Conservation (phyloP, 1,140 invertebrate genomes). For the Coenobita brevimanus region DNA sequence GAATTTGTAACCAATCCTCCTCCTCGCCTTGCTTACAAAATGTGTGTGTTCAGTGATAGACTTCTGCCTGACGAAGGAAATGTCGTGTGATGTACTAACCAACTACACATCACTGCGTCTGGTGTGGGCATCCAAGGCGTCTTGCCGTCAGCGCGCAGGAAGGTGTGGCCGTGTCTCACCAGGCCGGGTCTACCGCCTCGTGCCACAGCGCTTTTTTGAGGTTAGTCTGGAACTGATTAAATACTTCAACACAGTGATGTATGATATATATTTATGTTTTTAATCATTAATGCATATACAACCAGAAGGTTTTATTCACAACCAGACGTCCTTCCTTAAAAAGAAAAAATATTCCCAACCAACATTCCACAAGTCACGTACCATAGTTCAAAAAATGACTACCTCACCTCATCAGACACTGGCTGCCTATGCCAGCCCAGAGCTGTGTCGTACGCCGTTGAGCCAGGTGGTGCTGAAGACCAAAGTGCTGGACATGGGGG, state of each 20-base stretch:
- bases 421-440: constrained; percentile 76
- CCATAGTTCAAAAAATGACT: no score
- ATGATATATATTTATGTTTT: no score
- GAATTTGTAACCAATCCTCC: no score
- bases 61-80: constrained; percentile 92
- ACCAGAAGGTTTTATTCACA: no score
- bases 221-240: constrained; percentile 22
- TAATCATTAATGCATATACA: no score
- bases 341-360: not conserved
- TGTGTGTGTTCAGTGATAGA: constrained; percentile 96
- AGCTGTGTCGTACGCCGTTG: constrained; percentile 87
- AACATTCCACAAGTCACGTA: not conserved
- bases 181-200: constrained; percentile 90
- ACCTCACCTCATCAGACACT: constrained; percentile 42
- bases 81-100: constrained; percentile 82
- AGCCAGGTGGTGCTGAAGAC: constrained; percentile 87
- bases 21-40: no score
- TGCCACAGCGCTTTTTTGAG: constrained; percentile 83
- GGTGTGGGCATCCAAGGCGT: constrained; percentile 91
- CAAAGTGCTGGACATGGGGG: constrained; percentile 89
- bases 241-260: not conserved
- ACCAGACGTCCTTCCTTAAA: no score
- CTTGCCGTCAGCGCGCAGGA: constrained; percentile 91
- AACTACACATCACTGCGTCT: constrained; percentile 87
- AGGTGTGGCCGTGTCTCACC: constrained; percentile 89